Evolutionary conservation across 2,888 invertebrate genomes (phyloP).

Genomic region (Acrobeloides nanus): DNA sequence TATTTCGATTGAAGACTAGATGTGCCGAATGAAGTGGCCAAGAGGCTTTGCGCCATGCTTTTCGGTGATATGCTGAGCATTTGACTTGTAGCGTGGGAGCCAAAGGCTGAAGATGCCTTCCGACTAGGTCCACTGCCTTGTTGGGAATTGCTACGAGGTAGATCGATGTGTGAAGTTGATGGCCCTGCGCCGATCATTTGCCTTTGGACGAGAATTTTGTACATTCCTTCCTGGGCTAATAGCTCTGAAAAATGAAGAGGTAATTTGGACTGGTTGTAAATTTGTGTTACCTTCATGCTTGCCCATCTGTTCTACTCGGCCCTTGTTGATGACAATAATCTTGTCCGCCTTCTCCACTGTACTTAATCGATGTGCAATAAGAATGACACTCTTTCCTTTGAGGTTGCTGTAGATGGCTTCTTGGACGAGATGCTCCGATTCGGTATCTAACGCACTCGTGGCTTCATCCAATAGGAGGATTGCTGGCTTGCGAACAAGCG

Average conservation of each 20-base stretch:
- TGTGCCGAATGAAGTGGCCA: conserved; percentile 29
- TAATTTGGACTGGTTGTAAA: conserved; percentile 53
- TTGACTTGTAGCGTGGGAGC: neutral
- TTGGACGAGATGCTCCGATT: conserved; percentile 50
- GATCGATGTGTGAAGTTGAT: neutral
- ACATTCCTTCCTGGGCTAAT: conserved; percentile 53
- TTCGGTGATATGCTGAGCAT: conserved; percentile 12
- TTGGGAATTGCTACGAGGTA: conserved; percentile 2
- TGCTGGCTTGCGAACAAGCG: conserved; percentile 41
- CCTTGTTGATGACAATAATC: conserved; percentile 53
- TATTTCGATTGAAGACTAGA: conserved; percentile 32
- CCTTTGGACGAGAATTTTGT: conserved; percentile 57
- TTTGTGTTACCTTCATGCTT: conserved; percentile 58
- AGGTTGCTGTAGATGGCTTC: conserved; percentile 55
- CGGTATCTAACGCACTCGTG: conserved; percentile 46
- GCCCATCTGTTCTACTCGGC: conserved; percentile 57
- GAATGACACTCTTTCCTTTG: conserved; percentile 55
- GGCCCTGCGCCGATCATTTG: conserved; percentile 47
- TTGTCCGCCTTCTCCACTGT: conserved; percentile 58
- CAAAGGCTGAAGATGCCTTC: neutral
- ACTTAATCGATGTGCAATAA: conserved; percentile 58
- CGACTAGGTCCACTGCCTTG: neutral
- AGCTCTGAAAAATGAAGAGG: conserved; percentile 9
- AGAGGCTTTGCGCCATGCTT: conserved; percentile 28
- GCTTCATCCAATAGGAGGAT: conserved; percentile 49